Evolutionary conservation across 2,113 vertebrate species (phyloP), one percentile per base, ranked within the genome.

Genomic region (Ovibos moschatus): DNA sequence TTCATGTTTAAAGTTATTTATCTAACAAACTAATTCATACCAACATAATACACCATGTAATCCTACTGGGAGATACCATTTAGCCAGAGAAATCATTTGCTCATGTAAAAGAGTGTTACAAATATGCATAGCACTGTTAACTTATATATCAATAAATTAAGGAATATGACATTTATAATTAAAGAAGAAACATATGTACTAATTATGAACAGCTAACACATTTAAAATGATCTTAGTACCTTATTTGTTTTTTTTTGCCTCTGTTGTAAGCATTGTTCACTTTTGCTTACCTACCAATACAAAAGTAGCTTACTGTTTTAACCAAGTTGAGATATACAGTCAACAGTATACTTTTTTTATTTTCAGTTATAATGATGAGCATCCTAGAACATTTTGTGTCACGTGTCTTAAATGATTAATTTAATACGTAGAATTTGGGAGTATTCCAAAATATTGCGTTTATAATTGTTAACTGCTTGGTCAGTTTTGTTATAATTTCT

Each of bases 1-100:
- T 98, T 98, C 97, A 97, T 94, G 89, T 96, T 98, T 95, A 97
- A 96, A 89, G 50, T 94, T 97, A 97, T 98, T 96, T 98, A 94
- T 95, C 95, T 98, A 98, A 97, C 91, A 97, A 87, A 96, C 82
- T 97, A 97, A 97, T 97, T 98, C 87, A 94, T 96, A 74, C 81
- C 57, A 85, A 90, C 55, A 94, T 92, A 95, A 96, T 96, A 85
- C 87, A 88, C 33, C 55, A 74, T 97, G 53, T 89, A 97, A 98
- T 94, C 36, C 67, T 91, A 67, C 71, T 97, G 78, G 76, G 74
- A 97, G 71, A 67, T 86, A 89, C 27, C 58, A 90, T 97, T 98
- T 95, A 98, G 71, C 57, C 58, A 96, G 82, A 94, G 12, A 97
- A 98, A 94, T 95, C 50, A 84, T 96, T 95, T 95, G 28, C 79